These are phyloP conservation scores for Bombylius major DNA, from an alignment of 2,888 invertebrate species.

Conservation along the genomic window DNA sequence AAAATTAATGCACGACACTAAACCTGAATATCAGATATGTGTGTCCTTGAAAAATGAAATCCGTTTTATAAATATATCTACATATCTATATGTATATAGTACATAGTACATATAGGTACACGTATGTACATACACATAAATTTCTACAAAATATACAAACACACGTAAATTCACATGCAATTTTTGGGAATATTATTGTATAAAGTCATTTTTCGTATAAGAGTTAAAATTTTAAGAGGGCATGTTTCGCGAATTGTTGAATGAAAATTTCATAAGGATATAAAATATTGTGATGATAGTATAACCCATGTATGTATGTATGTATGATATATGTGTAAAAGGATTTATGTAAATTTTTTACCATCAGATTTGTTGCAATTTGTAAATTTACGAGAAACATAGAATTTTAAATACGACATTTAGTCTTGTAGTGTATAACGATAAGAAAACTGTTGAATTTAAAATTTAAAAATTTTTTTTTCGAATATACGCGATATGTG, in stretches of 20 bases:
- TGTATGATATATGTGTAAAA: conserved; percentile 3
- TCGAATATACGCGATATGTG: no score
- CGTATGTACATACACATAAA: conserved; percentile 1
- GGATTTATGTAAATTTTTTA: conserved; percentile 19
- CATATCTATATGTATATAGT: background rate
- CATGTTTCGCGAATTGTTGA: conserved; percentile 11
- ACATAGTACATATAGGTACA: conserved; percentile 3
- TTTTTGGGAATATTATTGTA: no score
- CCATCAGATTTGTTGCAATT: conserved; percentile 20
- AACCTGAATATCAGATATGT: conserved; percentile 5
- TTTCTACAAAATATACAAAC: no score
- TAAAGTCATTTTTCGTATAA: background rate
- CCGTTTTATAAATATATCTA: no score
- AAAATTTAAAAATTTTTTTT: no score
- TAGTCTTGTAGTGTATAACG: background rate
- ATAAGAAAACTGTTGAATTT: no score
- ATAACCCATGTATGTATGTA: background rate
- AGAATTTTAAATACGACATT: conserved; percentile 1
- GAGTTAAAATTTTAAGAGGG: conserved; percentile 3
- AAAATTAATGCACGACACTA: conserved; percentile 7
- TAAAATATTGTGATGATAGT: no score
- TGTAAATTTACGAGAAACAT: conserved; percentile 16
- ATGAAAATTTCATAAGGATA: conserved; percentile 6
- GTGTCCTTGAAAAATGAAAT: background rate
- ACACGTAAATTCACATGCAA: no score